Evolutionary conservation across 2,888 invertebrate species (phyloP), one percentile per base, ranked within the genome.

Genomic region (Limnephilus marmoratus): DNA sequence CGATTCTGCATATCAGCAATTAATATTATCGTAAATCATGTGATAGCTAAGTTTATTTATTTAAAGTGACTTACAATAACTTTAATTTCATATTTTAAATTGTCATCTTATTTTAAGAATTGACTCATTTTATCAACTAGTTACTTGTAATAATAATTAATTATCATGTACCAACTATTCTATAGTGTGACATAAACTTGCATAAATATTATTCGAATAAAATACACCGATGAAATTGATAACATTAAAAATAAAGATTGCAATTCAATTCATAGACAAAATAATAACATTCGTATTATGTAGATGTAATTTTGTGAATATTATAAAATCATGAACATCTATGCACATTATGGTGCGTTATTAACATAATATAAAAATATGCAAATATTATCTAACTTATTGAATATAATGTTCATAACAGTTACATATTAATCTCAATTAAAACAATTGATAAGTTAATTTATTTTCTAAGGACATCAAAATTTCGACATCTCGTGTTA

Each of bases 21-120:
- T 68, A 24, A 68, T 24, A 24, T 68, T 68, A 24, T 24, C 24
- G n/a, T 68, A 9, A 68, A 24, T 68, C 68, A 68, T 68, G 68
- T n/a, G 68, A 9, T 53, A 24, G 68, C n/a, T 68, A n/a, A 68
- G 24, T 68, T 68, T 68, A 68, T 68, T 68, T 68, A 31, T 83
- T 37, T 11, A 37, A 37, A 37, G 83, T 83, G 83, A 83, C 83
- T 83, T 83, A 87, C 3, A 31, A 53, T 53, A 4, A 49, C 34
- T 87, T 87, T 29, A 85, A 37, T 11, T 41, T 24, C 13, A 41
- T 89, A 11, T 37, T 89, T 89, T 89, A 37, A 89, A 89, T n/a
- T 45, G 88, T 81, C 88, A 89, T 89, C 80, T 81, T 80, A 89
- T n/a, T 89, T 89, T 87, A 87, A 89, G 80, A 89, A 89, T 89